These are phyloP conservation scores for Drosophila flavopinicola DNA, from an alignment of 2,888 invertebrate genomes.

Conservation along the genomic window DNA sequence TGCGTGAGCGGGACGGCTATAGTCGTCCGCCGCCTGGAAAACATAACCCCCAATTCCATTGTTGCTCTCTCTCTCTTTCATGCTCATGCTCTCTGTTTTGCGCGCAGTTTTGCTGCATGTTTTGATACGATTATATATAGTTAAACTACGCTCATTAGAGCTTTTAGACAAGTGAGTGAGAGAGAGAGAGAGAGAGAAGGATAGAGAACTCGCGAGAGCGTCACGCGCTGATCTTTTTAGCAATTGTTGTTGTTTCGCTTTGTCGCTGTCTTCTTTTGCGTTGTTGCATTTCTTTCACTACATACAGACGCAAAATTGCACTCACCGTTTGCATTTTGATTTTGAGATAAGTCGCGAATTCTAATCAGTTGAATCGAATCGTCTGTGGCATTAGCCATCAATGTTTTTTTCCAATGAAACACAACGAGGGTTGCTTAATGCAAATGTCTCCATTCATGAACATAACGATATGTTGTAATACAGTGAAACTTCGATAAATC, in stretches of 20 bases:
- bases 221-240: slow-evolving; percentile 32
- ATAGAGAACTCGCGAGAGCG: slow-evolving; percentile 19
- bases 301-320: slow-evolving; percentile 4
- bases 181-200: not conserved
- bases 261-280: slow-evolving; percentile 10
- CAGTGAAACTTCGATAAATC: too few species aligned
- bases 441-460: not conserved
- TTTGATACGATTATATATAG: not conserved
- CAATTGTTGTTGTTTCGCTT: slow-evolving; percentile 7
- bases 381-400: slow-evolving; percentile 14
- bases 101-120: not conserved
- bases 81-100: not conserved
- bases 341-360: slow-evolving; percentile 8
- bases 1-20: too few species aligned
- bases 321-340: slow-evolving; percentile 1
- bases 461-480: too few species aligned
- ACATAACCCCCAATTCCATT: not conserved
- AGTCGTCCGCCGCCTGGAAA: not conserved
- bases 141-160: not conserved
- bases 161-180: not conserved
- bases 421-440: slow-evolving; percentile 4
- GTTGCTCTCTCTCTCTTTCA: not conserved
- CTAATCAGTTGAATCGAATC: slow-evolving; percentile 27
- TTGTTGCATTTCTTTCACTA: slow-evolving; percentile 35
- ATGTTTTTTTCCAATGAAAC: slow-evolving; percentile 1